phyloP scores from a whole-genome alignment of 2,888 invertebrate genomes.

The Rhamnusium bicolor region DNA sequence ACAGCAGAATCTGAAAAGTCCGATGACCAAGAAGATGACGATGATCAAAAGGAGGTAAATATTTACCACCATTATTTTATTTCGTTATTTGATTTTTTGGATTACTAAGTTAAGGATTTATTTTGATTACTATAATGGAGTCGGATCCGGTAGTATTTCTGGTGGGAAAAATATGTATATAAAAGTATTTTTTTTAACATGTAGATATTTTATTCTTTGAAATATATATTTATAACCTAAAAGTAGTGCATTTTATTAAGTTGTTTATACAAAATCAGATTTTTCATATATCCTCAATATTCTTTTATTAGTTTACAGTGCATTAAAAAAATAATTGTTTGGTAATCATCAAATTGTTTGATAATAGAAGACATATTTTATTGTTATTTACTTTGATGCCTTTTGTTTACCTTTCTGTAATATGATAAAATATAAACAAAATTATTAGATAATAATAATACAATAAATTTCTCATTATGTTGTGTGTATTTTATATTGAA shows the following conservation, averaged over 20 bases:
- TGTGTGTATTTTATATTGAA: too few species aligned
- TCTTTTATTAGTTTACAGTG: too few species aligned
- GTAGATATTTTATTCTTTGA: not conserved
- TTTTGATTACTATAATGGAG: constrained; percentile 19
- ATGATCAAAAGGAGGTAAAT: constrained; percentile 39
- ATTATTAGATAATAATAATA: too few species aligned
- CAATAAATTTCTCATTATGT: too few species aligned
- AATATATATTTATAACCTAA: constrained; percentile 1
- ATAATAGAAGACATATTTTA: not conserved
- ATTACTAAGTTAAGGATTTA: not conserved
- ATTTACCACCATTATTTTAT: not conserved
- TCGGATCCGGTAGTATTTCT: not conserved
- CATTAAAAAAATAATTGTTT: not conserved
- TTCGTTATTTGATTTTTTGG: not conserved
- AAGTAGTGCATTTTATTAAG: not conserved
- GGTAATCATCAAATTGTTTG: not conserved
- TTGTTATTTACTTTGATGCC: not conserved
- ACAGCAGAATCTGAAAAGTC: constrained; percentile 31
- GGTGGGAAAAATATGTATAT: constrained; percentile 14
- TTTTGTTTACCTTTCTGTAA: not conserved
- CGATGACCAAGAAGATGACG: constrained; percentile 36
- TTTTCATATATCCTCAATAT: too few species aligned
- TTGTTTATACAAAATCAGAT: too few species aligned
- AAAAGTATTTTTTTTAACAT: not conserved
- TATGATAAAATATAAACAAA: not conserved